Conservation (phyloP, 2,797 vertebrate species). For the Aeoliscus strigatus region DNA sequence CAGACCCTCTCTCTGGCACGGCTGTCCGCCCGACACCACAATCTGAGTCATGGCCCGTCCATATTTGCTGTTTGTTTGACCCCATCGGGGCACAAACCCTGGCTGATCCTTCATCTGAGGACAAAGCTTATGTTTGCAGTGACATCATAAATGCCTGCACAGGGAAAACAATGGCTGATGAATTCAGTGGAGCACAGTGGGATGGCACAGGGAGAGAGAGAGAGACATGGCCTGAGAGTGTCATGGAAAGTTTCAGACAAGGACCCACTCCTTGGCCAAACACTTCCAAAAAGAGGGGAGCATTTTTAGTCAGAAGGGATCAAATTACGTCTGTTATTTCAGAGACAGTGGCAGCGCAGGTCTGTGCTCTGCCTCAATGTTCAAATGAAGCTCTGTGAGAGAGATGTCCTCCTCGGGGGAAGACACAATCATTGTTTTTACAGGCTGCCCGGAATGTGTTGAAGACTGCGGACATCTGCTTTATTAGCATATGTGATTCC, state of each 20-base stretch:
- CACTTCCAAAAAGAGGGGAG: slow-evolving; percentile 36
- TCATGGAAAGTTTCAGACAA: slow-evolving; percentile 62
- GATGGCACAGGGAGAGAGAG: no score
- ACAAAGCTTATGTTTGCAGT: slow-evolving; percentile 76
- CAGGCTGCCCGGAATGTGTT: slow-evolving; percentile 74
- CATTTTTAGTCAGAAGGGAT: slow-evolving; percentile 25
- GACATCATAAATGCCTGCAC: slow-evolving; percentile 73
- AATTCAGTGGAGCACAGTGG: slow-evolving; percentile 59
- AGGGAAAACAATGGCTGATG: slow-evolving; percentile 70
- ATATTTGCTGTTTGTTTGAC: slow-evolving; percentile 75
- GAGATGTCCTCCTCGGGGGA: no score
- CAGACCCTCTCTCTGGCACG: slow-evolving; percentile 23
- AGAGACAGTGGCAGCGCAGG: slow-evolving; percentile 11
- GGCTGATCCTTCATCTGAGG: slow-evolving; percentile 72
- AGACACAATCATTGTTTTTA: no score
- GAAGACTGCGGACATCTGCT: slow-evolving; percentile 75
- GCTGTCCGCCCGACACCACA: slow-evolving; percentile 40
- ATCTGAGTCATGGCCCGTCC: slow-evolving; percentile 52
- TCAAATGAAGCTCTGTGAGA: slow-evolving; percentile 50
- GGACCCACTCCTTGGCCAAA: slow-evolving; percentile 63
- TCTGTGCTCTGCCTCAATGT: slow-evolving; percentile 23
- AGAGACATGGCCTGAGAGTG: slow-evolving; percentile 42
- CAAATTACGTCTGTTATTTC: slow-evolving; percentile 32
- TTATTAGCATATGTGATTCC: slow-evolving; percentile 76
- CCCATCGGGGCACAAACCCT: slow-evolving; percentile 57